Evolutionary conservation across 2,797 vertebrate genomes (phyloP), one percentile per base, ranked within the genome.

Genomic region (Sebastes minor): DNA sequence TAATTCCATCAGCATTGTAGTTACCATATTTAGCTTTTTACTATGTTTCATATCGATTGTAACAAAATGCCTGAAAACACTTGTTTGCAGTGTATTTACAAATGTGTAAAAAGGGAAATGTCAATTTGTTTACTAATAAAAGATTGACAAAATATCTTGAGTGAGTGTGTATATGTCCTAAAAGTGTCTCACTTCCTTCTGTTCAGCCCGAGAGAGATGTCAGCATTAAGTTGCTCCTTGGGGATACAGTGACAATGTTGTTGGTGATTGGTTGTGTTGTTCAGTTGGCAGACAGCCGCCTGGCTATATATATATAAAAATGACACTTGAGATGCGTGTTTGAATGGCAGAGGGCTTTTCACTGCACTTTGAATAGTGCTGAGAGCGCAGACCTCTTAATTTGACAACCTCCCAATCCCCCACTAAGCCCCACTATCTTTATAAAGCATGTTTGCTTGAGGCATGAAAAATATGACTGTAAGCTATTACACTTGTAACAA

Each of bases 51-150:
- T 93, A 91, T 86, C 88, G 88, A 92, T 92, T 92, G 88, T 92
- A 89, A 91, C 78, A 87, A 88, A 92, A 90, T 87, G 87, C 88
- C 86, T 92, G 83, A 89, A 91, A 93, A 88, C 62, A 89, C 70
- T 83, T 90, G 92, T 91, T 91, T 82, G 89, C 87, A 81, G 83
- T 94, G 85, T 86, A 88, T 86, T 92, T 94, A 76, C 83, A 89
- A 93, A 92, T 93, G 92, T 95, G 89, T 93, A 86, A 94, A 91
- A 95, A 94, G 94, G 95, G 93, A 95, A 89, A 83, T 93, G 82
- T 93, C 85, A 82, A 82, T 91, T 90, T 91, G 83, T 95, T 95
- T 95, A 91, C 87, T 92, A 95, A 94, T 95, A 94, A 95, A 95
- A 90, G 53, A 89, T 70, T 89, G 79, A 82, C 85, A 85, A 85